Evolutionary conservation across 37 sponge, comb jelly and placozoan species (phyloP), one percentile per base, ranked within the genome.

Genomic region (Axinella damicornis): DNA sequence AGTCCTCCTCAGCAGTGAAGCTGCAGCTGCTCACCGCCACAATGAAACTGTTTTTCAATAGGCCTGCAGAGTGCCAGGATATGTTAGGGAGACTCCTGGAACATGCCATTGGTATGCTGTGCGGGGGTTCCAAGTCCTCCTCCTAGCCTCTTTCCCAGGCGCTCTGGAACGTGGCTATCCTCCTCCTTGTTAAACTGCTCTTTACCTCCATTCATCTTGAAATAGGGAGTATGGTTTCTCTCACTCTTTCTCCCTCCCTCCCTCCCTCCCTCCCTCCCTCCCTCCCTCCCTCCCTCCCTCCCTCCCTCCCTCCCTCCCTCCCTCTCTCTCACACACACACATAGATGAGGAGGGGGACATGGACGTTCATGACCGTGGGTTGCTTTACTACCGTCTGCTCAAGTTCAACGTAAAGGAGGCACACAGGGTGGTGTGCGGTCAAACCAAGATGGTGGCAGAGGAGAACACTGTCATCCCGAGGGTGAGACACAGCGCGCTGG

Each of bases 21-120:
- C 89, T 97, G 46, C 89, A 93, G 77, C 87, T 97, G 34, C 89
- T 97, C 53, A 76, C 98, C 1, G 94, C 98, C 14, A 72, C 71
- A 57, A 95, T 95, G 96, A 97, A 97, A 79, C 61, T 97, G 84
- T 97, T 97, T 92, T 93, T 97, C 81, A 97, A 95, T 68, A 80
- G 96, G 30, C 96, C 98, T 22, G 94, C 98, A n/a, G 98, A 97
- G 85, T 95, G 96, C 34, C 95, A 95, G 89, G 87, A 82, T 36
- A 93, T 90, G 87, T 82, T 97, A 25, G 98, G 98, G 11, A 77
- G 87, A 53, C 82, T 97, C 1, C 84, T 97, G 76, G 94, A 95
- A 56, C 85, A 91, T 77, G 75, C 78, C 38, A 82, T 95, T 30
- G 93, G 95, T 92, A 6, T 81, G 92, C 80, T 12, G 46, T 46